Evolutionary conservation across 2,888 invertebrate genomes (phyloP).

Genomic region (Amphipoea lucens): DNA sequence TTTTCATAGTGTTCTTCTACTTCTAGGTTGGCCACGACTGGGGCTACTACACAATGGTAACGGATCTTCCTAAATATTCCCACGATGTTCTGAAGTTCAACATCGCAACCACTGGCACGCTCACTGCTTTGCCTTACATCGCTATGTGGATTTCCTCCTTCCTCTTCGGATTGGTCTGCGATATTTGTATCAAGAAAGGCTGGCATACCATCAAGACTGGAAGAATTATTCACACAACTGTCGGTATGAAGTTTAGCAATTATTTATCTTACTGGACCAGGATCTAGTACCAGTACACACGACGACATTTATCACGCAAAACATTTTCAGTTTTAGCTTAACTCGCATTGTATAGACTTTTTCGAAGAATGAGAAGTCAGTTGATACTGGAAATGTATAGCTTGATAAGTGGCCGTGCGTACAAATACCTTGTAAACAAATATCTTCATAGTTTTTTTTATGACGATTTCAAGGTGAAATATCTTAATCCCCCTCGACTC

Average conservation of each 20-base stretch:
- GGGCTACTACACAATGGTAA: slow-evolving; percentile 93
- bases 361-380: not conserved
- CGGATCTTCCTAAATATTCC: slow-evolving; percentile 93
- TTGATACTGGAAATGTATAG: not conserved
- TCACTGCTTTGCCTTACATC: slow-evolving; percentile 92
- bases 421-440: not conserved
- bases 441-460: not conserved
- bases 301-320: too few species aligned
- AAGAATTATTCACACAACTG: slow-evolving; percentile 92
- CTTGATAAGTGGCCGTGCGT: not conserved
- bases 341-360: not conserved
- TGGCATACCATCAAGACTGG: slow-evolving; percentile 91
- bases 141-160: slow-evolving; percentile 92
- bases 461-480: not conserved
- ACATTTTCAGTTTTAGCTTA: not conserved
- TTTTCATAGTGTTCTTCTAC: slow-evolving; percentile 3
- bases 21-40: slow-evolving; percentile 90
- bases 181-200: slow-evolving; percentile 91
- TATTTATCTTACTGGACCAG: not conserved
- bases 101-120: slow-evolving; percentile 91
- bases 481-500: not conserved
- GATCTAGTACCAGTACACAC: not conserved
- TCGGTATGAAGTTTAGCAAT: slow-evolving; percentile 86
- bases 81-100: slow-evolving; percentile 91
- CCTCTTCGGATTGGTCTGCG: slow-evolving; percentile 92